Percentiles rank a stretch among this genome's conserved stretches.
Conservation (phyloP, 2,797 vertebrate species). For the Pelochelys cantorii region DNA sequence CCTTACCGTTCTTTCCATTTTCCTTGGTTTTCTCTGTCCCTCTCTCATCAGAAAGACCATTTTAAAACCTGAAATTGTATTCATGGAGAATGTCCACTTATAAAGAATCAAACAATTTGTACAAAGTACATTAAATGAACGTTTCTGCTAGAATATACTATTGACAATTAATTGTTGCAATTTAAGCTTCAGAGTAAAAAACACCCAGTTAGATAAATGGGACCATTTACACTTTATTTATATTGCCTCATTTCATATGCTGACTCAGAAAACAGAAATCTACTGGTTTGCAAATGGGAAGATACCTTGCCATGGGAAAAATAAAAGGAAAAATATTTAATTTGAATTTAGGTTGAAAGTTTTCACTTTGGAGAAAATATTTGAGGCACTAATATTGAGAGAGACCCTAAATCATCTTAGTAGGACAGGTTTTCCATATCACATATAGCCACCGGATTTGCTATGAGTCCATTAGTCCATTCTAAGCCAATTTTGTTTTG, state of each 20-base stretch:
- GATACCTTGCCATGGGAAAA: neutral
- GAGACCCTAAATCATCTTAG: neutral
- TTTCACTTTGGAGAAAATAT: neutral
- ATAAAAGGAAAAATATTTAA: neutral
- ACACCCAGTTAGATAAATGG: neutral
- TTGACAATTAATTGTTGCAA: neutral
- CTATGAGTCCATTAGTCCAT: neutral
- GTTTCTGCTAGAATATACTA: neutral
- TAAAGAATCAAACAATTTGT: neutral
- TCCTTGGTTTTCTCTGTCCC: neutral
- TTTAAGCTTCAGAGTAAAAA: neutral
- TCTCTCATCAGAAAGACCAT: neutral
- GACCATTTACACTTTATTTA: neutral
- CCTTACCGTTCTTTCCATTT: neutral
- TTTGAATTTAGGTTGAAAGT: neutral
- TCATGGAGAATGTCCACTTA: neutral
- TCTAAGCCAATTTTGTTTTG: neutral
- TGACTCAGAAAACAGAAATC: neutral
- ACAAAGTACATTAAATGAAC: neutral
- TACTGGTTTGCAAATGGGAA: neutral
- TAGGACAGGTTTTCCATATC: neutral
- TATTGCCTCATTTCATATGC: neutral
- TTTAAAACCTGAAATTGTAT: neutral
- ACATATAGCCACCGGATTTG: neutral
- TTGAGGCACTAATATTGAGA: neutral